Evolutionary conservation across 2,888 invertebrate genomes (phyloP).

Genomic region (Mesorhabditis belari): DNA sequence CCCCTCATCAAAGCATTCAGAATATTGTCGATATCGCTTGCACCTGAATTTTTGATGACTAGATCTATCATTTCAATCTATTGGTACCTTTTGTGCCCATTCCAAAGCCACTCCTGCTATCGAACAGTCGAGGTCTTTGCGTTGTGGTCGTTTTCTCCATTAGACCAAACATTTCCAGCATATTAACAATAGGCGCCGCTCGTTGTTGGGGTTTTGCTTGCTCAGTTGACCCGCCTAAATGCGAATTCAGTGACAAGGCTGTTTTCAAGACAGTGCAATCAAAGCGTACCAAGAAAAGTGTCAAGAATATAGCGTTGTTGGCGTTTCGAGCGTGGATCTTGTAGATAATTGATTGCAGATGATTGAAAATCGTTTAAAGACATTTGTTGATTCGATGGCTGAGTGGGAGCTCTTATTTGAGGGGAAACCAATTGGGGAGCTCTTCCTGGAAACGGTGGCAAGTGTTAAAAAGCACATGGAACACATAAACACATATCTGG

Average conservation of each 20-base stretch:
- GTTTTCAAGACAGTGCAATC: background rate
- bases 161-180: background rate
- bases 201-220: background rate
- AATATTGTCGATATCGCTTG: background rate
- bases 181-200: background rate
- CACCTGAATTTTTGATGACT: too few relatives aligned
- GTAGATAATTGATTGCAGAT: background rate
- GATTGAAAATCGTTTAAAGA: too few relatives aligned
- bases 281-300: background rate
- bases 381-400: too few relatives aligned
- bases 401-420: too few relatives aligned
- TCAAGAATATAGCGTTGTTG: background rate
- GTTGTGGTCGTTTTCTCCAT: background rate
- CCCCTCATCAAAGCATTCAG: background rate
- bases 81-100: background rate
- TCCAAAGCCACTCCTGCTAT: background rate
- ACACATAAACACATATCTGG: background rate
- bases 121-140: background rate
- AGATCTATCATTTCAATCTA: background rate
- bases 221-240: background rate
- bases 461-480: background rate
- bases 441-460: background rate
- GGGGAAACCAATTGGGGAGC: too few relatives aligned
- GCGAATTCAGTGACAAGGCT: background rate
- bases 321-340: background rate